Conservation (phyloP, 2,113 vertebrate species). For the Pedetes capensis region DNA sequence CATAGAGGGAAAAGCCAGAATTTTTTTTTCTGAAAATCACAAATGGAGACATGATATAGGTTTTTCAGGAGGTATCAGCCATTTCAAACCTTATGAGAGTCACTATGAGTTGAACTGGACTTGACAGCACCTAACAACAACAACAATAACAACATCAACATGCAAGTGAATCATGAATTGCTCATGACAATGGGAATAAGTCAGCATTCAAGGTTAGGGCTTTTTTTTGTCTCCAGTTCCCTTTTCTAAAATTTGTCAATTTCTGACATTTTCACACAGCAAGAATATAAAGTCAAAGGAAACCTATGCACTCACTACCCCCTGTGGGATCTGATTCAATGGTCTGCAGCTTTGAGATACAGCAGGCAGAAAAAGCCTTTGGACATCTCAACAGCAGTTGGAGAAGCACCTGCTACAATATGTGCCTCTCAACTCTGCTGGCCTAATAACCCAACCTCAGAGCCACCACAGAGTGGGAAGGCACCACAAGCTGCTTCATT, state of each 20-base stretch:
- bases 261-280: conserved; percentile 64
- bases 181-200: conserved; percentile 63
- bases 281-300: conserved; percentile 59
- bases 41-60: conserved; percentile 49
- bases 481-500: not conserved
- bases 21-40: conserved; percentile 35
- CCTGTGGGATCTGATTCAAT: conserved; percentile 3
- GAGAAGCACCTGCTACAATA: not conserved
- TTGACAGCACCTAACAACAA: too few species aligned
- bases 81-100: too few species aligned
- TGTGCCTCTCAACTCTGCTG: not conserved
- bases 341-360: conserved; percentile 47
- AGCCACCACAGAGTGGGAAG: not conserved
- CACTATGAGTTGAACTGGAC: too few species aligned
- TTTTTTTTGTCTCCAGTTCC: conserved; percentile 39
- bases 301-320: conserved; percentile 37
- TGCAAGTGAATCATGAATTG: conserved; percentile 59
- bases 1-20: conserved; percentile 15
- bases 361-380: conserved; percentile 31
- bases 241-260: conserved; percentile 58
- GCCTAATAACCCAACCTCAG: not conserved
- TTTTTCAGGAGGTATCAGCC: conserved; percentile 62
- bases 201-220: conserved; percentile 50
- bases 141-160: too few species aligned
- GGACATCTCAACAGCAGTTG: conserved; percentile 20